Percentiles rank a stretch among this genome's conserved stretches.
These are phyloP conservation scores for Leptopilina boulardi DNA, from an alignment of 1,140 invertebrate species.

Conservation along the genomic window DNA sequence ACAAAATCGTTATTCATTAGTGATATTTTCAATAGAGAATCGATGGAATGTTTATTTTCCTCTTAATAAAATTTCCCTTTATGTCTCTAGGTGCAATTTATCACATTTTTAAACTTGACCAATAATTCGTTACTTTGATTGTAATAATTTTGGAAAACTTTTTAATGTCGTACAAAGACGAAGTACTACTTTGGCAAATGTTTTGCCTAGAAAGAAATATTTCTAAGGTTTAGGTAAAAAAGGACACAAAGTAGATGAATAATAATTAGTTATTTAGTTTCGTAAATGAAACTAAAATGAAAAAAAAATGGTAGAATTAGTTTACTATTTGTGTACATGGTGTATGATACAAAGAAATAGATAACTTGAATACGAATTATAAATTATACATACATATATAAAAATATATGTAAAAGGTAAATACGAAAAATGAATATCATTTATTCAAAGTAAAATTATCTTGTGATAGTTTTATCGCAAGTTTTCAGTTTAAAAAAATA, in stretches of 20 bases:
- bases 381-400: background rate
- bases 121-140: background rate
- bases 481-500: background rate
- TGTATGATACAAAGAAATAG: conserved; percentile 21
- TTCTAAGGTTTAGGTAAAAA: conserved; percentile 14
- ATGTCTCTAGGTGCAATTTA: background rate
- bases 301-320: conserved; percentile 13
- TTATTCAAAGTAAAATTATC: background rate
- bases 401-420: background rate
- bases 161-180: background rate
- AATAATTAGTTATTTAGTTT: conserved; percentile 12
- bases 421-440: background rate
- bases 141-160: conserved; percentile 2
- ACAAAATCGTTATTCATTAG: background rate
- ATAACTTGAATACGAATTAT: conserved; percentile 29
- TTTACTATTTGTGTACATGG: conserved; percentile 30
- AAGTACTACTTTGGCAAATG: conserved; percentile 10
- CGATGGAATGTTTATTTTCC: background rate
- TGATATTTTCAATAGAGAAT: background rate
- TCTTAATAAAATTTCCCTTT: background rate
- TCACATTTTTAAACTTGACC: conserved; percentile 19
- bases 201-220: conserved; percentile 20
- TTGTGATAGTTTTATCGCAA: background rate
- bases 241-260: conserved; percentile 11
- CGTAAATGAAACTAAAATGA: background rate